Conservation (phyloP, 1,140 invertebrate genomes). For the Drosophila parvula region DNA sequence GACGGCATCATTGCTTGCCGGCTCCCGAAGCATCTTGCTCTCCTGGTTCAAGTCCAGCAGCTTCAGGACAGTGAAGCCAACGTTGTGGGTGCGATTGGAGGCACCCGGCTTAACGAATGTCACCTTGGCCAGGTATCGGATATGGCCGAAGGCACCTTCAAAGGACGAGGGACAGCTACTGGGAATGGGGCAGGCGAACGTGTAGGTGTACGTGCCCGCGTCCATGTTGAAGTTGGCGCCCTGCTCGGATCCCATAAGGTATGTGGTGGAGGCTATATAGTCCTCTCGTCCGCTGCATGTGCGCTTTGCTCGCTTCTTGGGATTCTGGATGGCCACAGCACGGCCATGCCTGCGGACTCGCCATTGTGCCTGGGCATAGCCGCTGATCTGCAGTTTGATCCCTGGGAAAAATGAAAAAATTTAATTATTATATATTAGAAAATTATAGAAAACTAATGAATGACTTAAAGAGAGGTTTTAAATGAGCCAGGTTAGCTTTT, state of each 20-base stretch:
- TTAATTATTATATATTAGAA: background rate
- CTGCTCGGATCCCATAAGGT: conserved; percentile 71
- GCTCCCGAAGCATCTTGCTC: conserved; percentile 57
- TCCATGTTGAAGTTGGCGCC: conserved; percentile 84
- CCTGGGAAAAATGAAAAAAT: conserved; percentile 23
- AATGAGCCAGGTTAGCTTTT: background rate
- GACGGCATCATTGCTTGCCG: conserved; percentile 66
- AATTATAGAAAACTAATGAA: background rate
- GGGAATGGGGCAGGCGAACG: conserved; percentile 86
- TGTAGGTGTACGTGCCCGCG: conserved; percentile 86
- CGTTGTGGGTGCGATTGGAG: conserved; percentile 76
- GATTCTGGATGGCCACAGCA: conserved; percentile 47
- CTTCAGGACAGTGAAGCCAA: conserved; percentile 78
- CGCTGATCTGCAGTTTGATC: conserved; percentile 74
- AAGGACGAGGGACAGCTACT: conserved; percentile 84
- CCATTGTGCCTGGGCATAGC: conserved; percentile 74
- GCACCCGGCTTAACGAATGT: conserved; percentile 67
- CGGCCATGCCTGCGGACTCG: conserved; percentile 46
- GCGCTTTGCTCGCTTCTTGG: conserved; percentile 42
- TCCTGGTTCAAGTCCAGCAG: conserved; percentile 75
- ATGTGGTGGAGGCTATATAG: conserved; percentile 78
- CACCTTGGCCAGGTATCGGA: conserved; percentile 78
- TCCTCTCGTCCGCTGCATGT: conserved; percentile 71
- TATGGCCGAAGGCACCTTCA: conserved; percentile 78
- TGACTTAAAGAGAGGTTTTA: background rate